These are phyloP conservation scores for Thumatha senex DNA, from an alignment of 2,888 invertebrate species.

Conservation along the genomic window DNA sequence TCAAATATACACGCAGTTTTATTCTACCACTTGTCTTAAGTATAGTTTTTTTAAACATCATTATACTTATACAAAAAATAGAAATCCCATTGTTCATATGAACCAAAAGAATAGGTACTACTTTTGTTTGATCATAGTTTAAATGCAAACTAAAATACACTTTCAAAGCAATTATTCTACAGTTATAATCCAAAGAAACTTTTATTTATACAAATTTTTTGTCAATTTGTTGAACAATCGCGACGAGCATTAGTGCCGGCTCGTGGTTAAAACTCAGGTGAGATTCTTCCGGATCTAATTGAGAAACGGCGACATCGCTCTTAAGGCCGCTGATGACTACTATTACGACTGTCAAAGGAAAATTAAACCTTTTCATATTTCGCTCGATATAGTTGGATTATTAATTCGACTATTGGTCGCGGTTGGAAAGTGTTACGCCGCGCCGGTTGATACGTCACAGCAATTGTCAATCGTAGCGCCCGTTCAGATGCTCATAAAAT, in stretches of 20 bases:
- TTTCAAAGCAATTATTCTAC: slow-evolving; percentile 28
- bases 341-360: slow-evolving; percentile 34
- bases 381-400: slow-evolving; percentile 37
- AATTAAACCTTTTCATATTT: slow-evolving; percentile 51
- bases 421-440: slow-evolving; percentile 58
- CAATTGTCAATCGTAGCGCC: slow-evolving; percentile 74
- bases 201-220: slow-evolving; percentile 47
- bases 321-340: slow-evolving; percentile 27
- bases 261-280: slow-evolving; percentile 50
- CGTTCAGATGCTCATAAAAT: slow-evolving; percentile 62
- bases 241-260: slow-evolving; percentile 59
- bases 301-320: slow-evolving; percentile 55
- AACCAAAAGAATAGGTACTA: slow-evolving; percentile 14
- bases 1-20: neutral
- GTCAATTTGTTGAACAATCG: slow-evolving; percentile 50
- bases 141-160: slow-evolving; percentile 16
- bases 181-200: slow-evolving; percentile 29
- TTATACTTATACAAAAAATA: slow-evolving; percentile 1
- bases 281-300: slow-evolving; percentile 77
- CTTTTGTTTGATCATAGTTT: slow-evolving; percentile 18
- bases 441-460: slow-evolving; percentile 67
- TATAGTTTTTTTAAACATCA: neutral
- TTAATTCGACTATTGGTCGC: slow-evolving; percentile 54
- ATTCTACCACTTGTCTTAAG: neutral
- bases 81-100: slow-evolving; percentile 9